These are phyloP conservation scores for Pandemis cinnamomeana DNA, from an alignment of 2,888 invertebrate genomes.

Conservation along the genomic window DNA sequence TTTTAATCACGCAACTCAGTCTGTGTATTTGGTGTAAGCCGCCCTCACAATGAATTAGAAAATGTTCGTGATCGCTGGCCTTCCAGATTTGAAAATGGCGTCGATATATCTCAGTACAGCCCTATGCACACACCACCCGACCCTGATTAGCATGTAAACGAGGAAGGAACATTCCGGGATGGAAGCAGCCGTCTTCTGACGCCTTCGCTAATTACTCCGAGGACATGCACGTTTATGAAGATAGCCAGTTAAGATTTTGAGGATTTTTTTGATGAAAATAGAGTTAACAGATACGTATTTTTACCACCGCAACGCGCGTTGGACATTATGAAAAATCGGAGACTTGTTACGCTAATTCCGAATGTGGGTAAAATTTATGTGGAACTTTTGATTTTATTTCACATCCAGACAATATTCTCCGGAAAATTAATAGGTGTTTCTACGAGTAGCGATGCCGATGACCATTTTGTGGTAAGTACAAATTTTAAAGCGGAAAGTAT, in stretches of 20 bases:
- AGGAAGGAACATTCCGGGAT: constrained; percentile 77
- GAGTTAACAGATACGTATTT: neutral
- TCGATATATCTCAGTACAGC: constrained; percentile 58
- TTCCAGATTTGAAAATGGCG: constrained; percentile 54
- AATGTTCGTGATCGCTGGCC: constrained; percentile 49
- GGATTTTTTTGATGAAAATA: neutral
- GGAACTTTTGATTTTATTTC: too few species aligned
- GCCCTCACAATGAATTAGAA: neutral
- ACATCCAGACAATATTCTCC: too few species aligned
- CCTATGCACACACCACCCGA: constrained; percentile 65
- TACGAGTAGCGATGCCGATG: too few species aligned
- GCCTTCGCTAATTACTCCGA: constrained; percentile 80
- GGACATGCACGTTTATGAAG: constrained; percentile 55
- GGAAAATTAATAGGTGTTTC: too few species aligned
- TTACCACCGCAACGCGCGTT: too few species aligned
- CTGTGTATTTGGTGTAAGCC: neutral
- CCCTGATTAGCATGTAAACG: constrained; percentile 83
- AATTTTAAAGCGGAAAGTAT: too few species aligned
- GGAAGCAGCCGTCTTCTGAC: constrained; percentile 72
- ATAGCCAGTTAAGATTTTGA: neutral
- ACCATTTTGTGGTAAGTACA: too few species aligned
- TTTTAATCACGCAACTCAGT: too few species aligned
- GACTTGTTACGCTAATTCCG: too few species aligned
- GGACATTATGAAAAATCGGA: too few species aligned
- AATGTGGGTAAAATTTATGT: too few species aligned